Evolutionary conservation across 2,888 invertebrate genomes (phyloP).

Genomic region (Cinara cedri): DNA sequence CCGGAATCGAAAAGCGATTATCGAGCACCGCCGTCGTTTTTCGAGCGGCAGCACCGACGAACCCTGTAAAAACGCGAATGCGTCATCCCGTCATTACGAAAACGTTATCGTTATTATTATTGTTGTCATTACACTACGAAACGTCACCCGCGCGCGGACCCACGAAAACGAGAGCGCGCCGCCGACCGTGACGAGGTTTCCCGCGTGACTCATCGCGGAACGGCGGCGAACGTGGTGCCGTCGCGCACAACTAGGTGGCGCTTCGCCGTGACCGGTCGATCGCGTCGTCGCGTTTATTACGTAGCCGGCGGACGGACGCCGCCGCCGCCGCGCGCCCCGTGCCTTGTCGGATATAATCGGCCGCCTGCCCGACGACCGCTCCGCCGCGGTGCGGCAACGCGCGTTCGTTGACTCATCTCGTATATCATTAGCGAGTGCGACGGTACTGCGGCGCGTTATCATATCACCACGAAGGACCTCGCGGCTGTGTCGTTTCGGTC

Average conservation of each 20-base stretch:
- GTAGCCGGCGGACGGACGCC: background rate
- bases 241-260: conserved; percentile 37
- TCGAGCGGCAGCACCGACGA: too few species aligned
- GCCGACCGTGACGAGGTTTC: conserved; percentile 20
- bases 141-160: background rate
- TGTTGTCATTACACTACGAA: too few species aligned
- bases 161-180: background rate
- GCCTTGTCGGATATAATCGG: conserved; percentile 30
- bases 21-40: too few species aligned
- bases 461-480: background rate
- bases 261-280: conserved; percentile 48
- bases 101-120: too few species aligned
- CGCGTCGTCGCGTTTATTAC: too few species aligned
- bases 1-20: too few species aligned
- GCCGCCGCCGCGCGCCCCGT: conserved; percentile 12
- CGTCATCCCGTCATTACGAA: background rate
- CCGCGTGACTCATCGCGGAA: conserved; percentile 28
- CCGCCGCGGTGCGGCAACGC: conserved; percentile 12
- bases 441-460: background rate
- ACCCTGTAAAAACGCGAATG: background rate
- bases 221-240: background rate
- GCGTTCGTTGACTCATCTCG: conserved; percentile 52
- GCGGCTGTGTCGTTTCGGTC: background rate
- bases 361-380: background rate
- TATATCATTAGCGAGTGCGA: conserved; percentile 3